Percentiles rank a stretch among this genome's conserved stretches.
These are phyloP conservation scores for Lepidostoma basale DNA, from an alignment of 1,140 invertebrate genomes.

Conservation along the genomic window DNA sequence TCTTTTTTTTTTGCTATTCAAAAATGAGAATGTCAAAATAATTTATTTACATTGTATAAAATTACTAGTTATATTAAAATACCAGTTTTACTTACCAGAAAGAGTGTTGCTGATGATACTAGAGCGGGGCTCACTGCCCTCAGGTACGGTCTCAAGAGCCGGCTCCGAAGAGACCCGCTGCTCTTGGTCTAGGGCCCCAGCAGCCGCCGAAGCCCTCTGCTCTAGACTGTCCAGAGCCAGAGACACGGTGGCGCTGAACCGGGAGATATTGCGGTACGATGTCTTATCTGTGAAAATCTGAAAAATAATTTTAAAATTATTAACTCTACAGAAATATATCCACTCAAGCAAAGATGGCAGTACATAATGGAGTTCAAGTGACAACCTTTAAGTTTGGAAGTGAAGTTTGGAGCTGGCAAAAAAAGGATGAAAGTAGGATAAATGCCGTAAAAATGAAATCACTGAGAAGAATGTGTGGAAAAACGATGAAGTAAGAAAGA, in stretches of 20 bases:
- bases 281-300: constrained; percentile 36
- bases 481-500: too few species aligned
- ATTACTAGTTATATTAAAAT: background rate
- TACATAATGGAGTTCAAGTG: too few species aligned
- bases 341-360: too few species aligned
- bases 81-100: background rate
- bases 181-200: too few species aligned
- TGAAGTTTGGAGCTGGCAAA: too few species aligned
- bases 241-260: constrained; percentile 32
- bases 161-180: too few species aligned
- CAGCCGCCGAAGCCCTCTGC: constrained; percentile 24
- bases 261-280: constrained; percentile 33
- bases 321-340: too few species aligned
- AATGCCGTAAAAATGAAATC: too few species aligned
- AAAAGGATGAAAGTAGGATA: too few species aligned
- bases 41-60: background rate
- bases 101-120: background rate
- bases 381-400: too few species aligned
- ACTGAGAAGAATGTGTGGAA: too few species aligned
- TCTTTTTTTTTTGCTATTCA: background rate
- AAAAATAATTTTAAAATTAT: constrained; percentile 13
- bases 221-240: constrained; percentile 35
- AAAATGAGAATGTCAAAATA: background rate
- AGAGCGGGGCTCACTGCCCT: constrained; percentile 25
- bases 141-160: constrained; percentile 24